Percentiles rank a stretch among this genome's conserved stretches.
Conservation (phyloP, 2,113 vertebrate species). For the Eulemur macaco region DNA sequence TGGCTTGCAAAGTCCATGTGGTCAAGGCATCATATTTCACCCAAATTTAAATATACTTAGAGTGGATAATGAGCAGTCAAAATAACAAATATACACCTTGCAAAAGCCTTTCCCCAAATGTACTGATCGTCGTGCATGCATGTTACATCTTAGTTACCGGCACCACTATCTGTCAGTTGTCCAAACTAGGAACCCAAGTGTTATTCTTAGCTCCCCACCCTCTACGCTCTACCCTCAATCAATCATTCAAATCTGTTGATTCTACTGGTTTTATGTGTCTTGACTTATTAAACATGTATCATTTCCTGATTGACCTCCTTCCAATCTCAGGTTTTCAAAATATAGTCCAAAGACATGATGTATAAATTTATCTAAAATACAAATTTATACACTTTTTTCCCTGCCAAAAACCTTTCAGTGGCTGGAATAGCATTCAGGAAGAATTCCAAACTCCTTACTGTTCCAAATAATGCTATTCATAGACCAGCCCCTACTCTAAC, state of each 20-base stretch:
- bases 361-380: neutral
- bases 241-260: neutral
- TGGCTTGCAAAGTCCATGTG: neutral
- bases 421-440: neutral
- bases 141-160: neutral
- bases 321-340: slow-evolving; percentile 37
- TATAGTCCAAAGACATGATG: neutral
- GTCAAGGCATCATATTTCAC: neutral
- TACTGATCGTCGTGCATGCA: neutral
- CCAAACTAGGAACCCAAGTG: accelerated
- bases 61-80: neutral
- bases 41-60: neutral
- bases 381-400: neutral
- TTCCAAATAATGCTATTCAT: neutral
- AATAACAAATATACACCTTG: neutral
- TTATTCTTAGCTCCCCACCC: neutral
- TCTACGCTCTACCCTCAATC: neutral
- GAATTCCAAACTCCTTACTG: neutral
- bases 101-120: neutral
- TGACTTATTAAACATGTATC: neutral
- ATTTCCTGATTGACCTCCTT: neutral
- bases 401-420: slow-evolving; percentile 32
- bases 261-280: neutral
- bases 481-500: neutral
- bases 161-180: neutral